Base-by-base conservation (phyloP, 1,140 invertebrate species). In the Drosophila neocordata region DNA sequence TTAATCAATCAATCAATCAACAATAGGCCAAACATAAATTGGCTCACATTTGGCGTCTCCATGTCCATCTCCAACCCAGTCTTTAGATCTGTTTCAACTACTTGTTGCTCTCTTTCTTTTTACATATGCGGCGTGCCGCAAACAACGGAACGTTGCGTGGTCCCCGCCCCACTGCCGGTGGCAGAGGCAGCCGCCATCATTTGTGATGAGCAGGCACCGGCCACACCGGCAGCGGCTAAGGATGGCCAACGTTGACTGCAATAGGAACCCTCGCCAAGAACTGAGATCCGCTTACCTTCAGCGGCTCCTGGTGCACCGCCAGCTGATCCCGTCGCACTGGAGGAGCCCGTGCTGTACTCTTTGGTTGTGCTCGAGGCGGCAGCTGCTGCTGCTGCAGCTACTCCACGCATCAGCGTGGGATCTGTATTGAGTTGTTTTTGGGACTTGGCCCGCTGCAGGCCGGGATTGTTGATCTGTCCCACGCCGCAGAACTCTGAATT, bases 401-500 rank as follows among this genome's bases (percentile, higher is more conserved):
- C 80, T 37, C 57, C 82, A 79, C 94, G 93, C 68, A 93, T 93
- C 8, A 94, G 92, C 52, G 94, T 94, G 92, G 79, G 93, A 89
- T 95, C 95, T 18, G 95, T 95, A 91, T 96, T 96, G 31, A 96
- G 93, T 84, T 96, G 96, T 91, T 96, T 96, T 73, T 95, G 95
- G 24, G 94, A 95, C 65, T 94, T 92, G 64, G 93, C 93, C 57
- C 94, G 92, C 69, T 94, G 93, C 73, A 94, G 91, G 15, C 41
- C 81, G 73, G 90, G 91, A 92, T 81, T 79, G 92, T 48, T 48
- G 15, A 48, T 83, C 91, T 91, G 84, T 91, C 92, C 89, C 13
- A 91, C 92, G 61, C 90, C 91, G 69, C 93, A 93, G 44, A 92
- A 91, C 76, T 93, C 91, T 7, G 90, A 90, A 38, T 92, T 91